phyloP scores from a whole-genome alignment of 2,888 invertebrate species.

The Chirona hameri region DNA sequence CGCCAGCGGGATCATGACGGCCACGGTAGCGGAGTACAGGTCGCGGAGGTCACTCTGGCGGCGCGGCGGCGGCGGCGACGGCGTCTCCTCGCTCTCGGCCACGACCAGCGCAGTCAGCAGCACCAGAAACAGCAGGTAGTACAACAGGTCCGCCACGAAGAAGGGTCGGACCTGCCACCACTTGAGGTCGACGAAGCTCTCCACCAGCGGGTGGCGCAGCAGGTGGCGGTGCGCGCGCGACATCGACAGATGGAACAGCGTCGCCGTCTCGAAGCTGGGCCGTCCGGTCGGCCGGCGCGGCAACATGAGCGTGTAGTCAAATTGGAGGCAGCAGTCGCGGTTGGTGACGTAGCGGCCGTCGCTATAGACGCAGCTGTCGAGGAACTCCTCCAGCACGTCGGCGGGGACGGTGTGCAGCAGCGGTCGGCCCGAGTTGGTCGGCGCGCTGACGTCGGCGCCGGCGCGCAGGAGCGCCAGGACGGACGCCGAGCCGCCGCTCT shows the following conservation, averaged over 20 bases:
- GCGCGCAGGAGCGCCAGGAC: conserved; percentile 60
- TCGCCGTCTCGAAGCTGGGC: conserved; percentile 62
- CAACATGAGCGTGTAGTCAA: conserved; percentile 67
- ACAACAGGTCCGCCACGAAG: conserved; percentile 66
- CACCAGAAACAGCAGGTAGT: conserved; percentile 65
- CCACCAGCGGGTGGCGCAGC: conserved; percentile 35
- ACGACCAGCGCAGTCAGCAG: conserved; percentile 66
- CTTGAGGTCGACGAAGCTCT: conserved; percentile 65
- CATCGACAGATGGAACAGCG: conserved; percentile 65
- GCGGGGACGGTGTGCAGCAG: conserved; percentile 68
- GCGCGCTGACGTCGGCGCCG: conserved; percentile 69
- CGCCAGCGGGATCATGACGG: conserved; percentile 32
- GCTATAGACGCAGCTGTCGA: conserved; percentile 67
- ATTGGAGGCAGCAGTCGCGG: conserved; percentile 65
- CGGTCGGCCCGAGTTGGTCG: conserved; percentile 59
- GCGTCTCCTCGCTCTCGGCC: conserved; percentile 49
- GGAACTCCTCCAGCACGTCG: conserved; percentile 63
- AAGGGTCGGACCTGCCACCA: conserved; percentile 72
- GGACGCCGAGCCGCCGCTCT: conserved; percentile 56
- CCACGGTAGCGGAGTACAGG: neutral
- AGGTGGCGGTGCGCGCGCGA: conserved; percentile 64
- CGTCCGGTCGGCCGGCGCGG: conserved; percentile 48
- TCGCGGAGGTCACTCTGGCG: too few relatives aligned
- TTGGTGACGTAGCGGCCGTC: conserved; percentile 63
- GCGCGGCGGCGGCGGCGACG: neutral